phyloP scores from a whole-genome alignment of 1,140 invertebrate genomes.

The Leptoteleia sp. region DNA sequence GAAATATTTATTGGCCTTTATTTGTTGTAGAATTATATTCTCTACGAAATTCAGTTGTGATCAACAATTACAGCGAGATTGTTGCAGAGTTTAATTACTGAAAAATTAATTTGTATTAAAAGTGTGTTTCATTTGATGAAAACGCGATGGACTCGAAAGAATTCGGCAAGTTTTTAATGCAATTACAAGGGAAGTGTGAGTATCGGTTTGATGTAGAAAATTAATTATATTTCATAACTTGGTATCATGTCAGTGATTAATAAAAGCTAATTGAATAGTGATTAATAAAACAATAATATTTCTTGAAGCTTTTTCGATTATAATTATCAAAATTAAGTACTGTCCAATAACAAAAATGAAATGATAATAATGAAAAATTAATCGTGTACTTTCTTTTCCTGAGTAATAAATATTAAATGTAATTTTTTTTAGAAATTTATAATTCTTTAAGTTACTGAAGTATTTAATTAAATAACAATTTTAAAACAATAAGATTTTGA shows the following conservation, averaged over 20 bases:
- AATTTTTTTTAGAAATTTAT: no score
- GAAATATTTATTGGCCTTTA: conserved; percentile 7
- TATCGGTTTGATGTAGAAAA: conserved; percentile 3
- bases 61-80: conserved; percentile 14
- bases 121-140: conserved; percentile 12
- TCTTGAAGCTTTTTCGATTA: conserved; percentile 4
- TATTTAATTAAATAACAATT: not conserved
- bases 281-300: no score
- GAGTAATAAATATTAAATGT: no score
- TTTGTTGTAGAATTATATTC: conserved; percentile 18
- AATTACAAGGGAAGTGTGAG: not conserved
- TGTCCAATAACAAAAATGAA: no score
- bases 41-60: conserved; percentile 1
- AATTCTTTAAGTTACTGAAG: no score
- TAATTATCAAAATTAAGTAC: no score
- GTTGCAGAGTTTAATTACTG: conserved; percentile 16
- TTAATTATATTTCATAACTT: conserved; percentile 2
- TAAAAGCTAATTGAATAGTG: no score
- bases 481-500: not conserved
- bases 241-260: not conserved
- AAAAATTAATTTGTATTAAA: conserved; percentile 31
- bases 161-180: conserved; percentile 21
- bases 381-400: no score
- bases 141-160: conserved; percentile 22
- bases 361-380: no score